A percentile compares a stretch with the other conserved stretches of the same genome.
These are phyloP conservation scores for Lethrus apterus DNA, from an alignment of 1,140 invertebrate genomes.

Conservation along the genomic window DNA sequence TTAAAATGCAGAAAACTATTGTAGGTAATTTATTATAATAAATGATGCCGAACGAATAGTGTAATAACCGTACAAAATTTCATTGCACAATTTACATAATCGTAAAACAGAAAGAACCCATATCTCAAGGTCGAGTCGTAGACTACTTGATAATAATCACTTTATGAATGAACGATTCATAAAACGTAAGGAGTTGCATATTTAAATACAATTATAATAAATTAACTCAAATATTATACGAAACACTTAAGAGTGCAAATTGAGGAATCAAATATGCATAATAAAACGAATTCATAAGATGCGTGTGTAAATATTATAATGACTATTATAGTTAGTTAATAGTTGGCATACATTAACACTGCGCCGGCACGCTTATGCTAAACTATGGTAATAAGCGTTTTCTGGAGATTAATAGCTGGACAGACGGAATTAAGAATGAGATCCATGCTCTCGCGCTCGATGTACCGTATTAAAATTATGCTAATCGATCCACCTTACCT, in stretches of 20 bases:
- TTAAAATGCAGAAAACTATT: no score
- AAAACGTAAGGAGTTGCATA: constrained; percentile 10
- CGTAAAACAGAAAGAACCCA: constrained; percentile 3
- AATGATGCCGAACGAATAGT: no score
- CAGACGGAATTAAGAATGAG: constrained; percentile 17
- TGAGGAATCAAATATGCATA: constrained; percentile 10
- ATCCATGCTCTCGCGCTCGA: constrained; percentile 9
- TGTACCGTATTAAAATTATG: constrained; percentile 16
- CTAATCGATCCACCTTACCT: constrained; percentile 13
- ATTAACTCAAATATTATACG: constrained; percentile 19
- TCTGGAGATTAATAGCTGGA: constrained; percentile 22
- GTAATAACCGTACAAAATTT: no score
- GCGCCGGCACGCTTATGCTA: constrained; percentile 25
- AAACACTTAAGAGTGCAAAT: constrained; percentile 8
- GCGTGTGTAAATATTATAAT: constrained; percentile 20
- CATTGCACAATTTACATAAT: constrained; percentile 13
- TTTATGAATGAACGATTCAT: constrained; percentile 21
- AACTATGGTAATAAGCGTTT: constrained; percentile 26
- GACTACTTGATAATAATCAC: constrained; percentile 1
- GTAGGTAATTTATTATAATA: no score
- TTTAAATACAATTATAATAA: constrained; percentile 21
- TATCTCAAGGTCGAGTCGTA: not conserved
- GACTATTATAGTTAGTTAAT: constrained; percentile 20
- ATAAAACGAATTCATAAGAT: constrained; percentile 14
- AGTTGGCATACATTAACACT: constrained; percentile 21